These are phyloP conservation scores for Thymelicus lineola DNA, from an alignment of 2,888 invertebrate species.

Conservation along the genomic window DNA sequence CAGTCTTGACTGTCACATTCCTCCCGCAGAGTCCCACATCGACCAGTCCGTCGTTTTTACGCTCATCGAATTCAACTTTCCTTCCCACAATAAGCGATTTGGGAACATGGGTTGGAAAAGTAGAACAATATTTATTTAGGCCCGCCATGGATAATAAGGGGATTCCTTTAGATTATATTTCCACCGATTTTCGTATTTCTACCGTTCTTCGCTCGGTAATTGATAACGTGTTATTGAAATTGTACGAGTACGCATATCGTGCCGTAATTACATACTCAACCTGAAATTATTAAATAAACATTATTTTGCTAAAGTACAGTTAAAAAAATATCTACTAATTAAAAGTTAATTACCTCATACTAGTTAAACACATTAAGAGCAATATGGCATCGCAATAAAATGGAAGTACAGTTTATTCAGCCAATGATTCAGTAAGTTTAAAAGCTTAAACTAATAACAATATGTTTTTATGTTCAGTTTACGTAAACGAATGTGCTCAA, in stretches of 20 bases:
- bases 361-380: no score
- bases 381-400: no score
- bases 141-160: conserved; percentile 4
- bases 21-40: conserved; percentile 34
- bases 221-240: not conserved
- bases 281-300: not conserved
- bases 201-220: not conserved
- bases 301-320: not conserved
- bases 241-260: not conserved
- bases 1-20: conserved; percentile 49
- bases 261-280: not conserved
- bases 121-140: conserved; percentile 16
- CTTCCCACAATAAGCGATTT: conserved; percentile 17
- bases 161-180: conserved; percentile 13
- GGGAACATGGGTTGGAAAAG: conserved; percentile 12
- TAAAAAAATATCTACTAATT: no score
- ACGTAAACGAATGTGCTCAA: conserved; percentile 9
- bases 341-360: no score
- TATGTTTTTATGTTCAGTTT: conserved; percentile 4
- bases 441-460: conserved; percentile 7
- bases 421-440: not conserved
- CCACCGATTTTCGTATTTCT: conserved; percentile 3
- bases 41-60: not conserved
- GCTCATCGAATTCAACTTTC: conserved; percentile 5
- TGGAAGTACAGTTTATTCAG: not conserved